phyloP scores from a whole-genome alignment of 2,888 invertebrate genomes.

The Exocentrus adspersus region DNA sequence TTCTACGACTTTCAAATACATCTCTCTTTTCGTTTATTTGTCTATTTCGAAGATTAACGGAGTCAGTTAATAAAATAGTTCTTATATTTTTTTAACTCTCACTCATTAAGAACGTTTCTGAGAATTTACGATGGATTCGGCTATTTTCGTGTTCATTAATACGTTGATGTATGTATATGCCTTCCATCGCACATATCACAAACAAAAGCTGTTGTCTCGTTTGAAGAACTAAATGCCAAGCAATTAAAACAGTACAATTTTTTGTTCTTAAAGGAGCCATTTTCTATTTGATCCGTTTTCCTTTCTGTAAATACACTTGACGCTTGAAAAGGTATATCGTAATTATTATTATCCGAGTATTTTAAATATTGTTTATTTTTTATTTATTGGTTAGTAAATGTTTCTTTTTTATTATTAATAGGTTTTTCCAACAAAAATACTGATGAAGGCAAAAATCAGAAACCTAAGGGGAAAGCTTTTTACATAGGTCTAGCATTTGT shows the following conservation, averaged over 20 bases:
- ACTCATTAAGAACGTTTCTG: neutral
- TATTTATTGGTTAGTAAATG: too few species aligned
- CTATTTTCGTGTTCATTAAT: neutral
- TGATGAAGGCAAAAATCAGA: too few species aligned
- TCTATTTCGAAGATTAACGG: conserved; percentile 5
- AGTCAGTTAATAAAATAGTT: neutral
- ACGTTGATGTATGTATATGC: neutral
- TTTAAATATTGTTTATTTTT: too few species aligned
- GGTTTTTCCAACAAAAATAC: too few species aligned
- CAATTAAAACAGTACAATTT: neutral
- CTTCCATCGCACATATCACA: neutral
- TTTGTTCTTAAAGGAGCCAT: neutral
- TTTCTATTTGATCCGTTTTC: neutral
- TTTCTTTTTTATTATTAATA: too few species aligned
- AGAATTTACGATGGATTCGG: neutral
- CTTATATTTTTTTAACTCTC: neutral
- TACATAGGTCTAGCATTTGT: too few species aligned
- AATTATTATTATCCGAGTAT: too few species aligned
- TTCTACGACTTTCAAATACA: neutral
- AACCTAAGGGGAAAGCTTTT: too few species aligned
- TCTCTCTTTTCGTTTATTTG: conserved; percentile 6
- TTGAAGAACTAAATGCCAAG: neutral
- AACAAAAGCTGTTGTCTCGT: neutral
- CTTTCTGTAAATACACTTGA: too few species aligned
- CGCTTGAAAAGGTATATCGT: too few species aligned